Percentiles rank a stretch among this genome's conserved stretches.
Evolutionary conservation across 2,113 vertebrate species (phyloP).

Genomic region (Melanerpes formicivorus): DNA sequence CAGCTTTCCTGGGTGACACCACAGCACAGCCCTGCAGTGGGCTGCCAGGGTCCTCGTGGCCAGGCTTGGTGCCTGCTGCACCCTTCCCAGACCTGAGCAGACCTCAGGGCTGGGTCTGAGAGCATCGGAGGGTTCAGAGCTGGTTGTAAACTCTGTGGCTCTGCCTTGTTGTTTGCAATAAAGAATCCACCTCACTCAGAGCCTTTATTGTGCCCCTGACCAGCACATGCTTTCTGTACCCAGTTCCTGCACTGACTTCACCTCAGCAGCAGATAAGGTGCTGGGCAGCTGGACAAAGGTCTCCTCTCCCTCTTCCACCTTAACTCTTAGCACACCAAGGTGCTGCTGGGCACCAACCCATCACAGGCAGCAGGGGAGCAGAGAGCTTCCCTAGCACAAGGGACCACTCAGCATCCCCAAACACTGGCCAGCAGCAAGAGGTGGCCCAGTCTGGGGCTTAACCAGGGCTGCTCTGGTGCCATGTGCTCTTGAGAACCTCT

Average conservation of each 20-base stretch:
- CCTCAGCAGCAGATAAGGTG: conserved; percentile 8
- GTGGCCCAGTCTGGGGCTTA: neutral
- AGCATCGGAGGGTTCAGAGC: accelerated
- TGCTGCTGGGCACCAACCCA: neutral
- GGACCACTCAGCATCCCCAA: neutral
- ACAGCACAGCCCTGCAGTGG: neutral
- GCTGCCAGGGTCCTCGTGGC: too few species aligned
- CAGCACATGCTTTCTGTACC: neutral
- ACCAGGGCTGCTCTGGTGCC: neutral
- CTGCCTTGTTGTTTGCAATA: neutral
- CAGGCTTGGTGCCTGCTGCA: neutral
- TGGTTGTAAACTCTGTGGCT: neutral
- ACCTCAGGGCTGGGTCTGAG: neutral
- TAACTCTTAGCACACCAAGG: neutral
- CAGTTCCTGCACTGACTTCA: conserved; percentile 1
- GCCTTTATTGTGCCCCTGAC: neutral
- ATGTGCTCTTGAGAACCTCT: neutral
- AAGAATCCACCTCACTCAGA: neutral
- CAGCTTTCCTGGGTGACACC: accelerated
- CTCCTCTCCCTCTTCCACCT: conserved; percentile 8
- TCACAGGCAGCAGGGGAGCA: neutral
- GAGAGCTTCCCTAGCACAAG: accelerated
- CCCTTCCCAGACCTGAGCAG: neutral
- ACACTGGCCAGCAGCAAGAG: neutral
- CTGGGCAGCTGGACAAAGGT: conserved; percentile 28